Conservation (phyloP, 1,140 invertebrate genomes). For the Chionoecetes opilio region DNA sequence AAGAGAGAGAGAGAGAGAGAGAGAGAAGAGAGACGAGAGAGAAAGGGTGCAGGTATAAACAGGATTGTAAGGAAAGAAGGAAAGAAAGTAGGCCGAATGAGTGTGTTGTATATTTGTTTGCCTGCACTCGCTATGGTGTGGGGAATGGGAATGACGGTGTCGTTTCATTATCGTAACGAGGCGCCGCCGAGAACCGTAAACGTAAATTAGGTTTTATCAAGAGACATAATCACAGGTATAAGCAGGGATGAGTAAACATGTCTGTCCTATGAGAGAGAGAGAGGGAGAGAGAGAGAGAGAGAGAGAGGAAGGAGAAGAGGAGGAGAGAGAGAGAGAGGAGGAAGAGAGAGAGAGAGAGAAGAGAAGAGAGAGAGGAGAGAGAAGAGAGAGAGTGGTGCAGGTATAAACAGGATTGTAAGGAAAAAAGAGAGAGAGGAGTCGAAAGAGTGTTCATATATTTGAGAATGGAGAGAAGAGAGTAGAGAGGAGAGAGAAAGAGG, state of each 20-base stretch:
- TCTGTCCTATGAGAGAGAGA: not conserved
- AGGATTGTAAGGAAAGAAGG: too few relatives aligned
- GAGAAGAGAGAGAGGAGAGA: too few relatives aligned
- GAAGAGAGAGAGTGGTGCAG: too few relatives aligned
- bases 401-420: too few relatives aligned
- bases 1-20: too few relatives aligned
- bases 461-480: too few relatives aligned
- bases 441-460: too few relatives aligned
- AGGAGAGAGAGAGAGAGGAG: slow-evolving; percentile 16
- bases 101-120: not conserved
- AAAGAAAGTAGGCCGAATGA: too few relatives aligned
- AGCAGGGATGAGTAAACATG: not conserved
- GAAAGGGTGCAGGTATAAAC: too few relatives aligned
- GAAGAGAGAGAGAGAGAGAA: not conserved
- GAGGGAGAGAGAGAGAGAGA: slow-evolving; percentile 1
- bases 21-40: too few relatives aligned
- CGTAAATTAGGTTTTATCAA: not conserved
- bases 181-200: not conserved
- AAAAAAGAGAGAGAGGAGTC: too few relatives aligned
- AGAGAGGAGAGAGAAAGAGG: too few relatives aligned
- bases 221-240: not conserved
- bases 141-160: not conserved
- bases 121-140: not conserved
- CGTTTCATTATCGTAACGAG: not conserved
- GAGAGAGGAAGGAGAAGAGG: not conserved